Percentiles rank a stretch among this genome's conserved stretches.
phyloP scores from a whole-genome alignment of 2,113 vertebrate species.

The Hypocryptadius cinnamomeus region DNA sequence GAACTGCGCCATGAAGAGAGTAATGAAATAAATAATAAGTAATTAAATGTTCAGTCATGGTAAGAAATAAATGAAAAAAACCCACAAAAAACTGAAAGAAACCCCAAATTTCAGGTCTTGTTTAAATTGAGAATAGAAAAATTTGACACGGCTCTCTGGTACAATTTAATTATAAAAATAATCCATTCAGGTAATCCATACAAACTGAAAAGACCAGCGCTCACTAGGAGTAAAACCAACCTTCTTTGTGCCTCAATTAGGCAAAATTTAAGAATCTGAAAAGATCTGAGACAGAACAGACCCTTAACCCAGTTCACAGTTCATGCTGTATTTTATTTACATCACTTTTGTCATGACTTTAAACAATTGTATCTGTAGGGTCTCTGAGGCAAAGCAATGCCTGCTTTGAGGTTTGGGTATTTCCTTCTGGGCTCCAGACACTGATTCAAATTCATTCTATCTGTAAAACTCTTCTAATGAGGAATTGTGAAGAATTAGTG shows the following conservation, averaged over 20 bases:
- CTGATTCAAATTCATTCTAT: not conserved
- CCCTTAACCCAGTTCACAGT: not conserved
- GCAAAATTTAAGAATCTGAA: not conserved
- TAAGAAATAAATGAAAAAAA: not conserved
- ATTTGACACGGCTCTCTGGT: not conserved
- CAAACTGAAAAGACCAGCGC: not conserved
- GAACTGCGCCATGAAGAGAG: not conserved
- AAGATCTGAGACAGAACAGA: not conserved
- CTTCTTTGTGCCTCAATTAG: not conserved
- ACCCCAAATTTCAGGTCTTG: rapidly evolving
- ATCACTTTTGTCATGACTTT: not conserved
- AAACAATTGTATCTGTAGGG: not conserved
- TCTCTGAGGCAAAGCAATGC: not conserved
- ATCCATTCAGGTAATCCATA: not conserved
- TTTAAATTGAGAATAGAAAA: not conserved
- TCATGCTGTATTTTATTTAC: not conserved
- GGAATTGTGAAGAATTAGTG: not conserved
- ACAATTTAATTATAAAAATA: not conserved
- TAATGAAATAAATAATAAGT: not conserved
- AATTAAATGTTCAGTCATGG: not conserved
- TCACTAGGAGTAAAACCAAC: not conserved
- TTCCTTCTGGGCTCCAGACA: not conserved
- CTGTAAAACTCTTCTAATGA: not conserved
- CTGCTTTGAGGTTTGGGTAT: not conserved
- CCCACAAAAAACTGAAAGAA: rapidly evolving